Percentiles rank a stretch among this genome's conserved stretches.
These are phyloP conservation scores for Montipora capitata DNA, from an alignment of 92 coral and sea anemone species.

Conservation along the genomic window DNA sequence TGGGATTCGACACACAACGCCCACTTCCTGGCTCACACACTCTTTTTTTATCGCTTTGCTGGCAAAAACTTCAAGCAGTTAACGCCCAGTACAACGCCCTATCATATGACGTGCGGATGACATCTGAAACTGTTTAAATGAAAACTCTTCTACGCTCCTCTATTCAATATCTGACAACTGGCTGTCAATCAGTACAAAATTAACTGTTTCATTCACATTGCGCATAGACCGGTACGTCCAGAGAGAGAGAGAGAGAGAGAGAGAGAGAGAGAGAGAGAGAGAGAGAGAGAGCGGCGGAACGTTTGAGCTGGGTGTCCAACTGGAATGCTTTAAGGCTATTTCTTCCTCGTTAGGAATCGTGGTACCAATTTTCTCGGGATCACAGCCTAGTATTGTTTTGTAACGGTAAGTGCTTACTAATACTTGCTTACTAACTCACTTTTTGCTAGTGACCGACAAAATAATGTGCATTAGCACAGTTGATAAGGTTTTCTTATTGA, in stretches of 20 bases:
- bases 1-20: constrained; percentile 8
- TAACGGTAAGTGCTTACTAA: constrained; percentile 21
- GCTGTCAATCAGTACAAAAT: constrained; percentile 21
- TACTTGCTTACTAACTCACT: constrained; percentile 19
- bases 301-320: constrained; percentile 8
- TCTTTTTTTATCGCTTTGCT: not conserved
- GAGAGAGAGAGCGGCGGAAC: constrained; percentile 21
- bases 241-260: too few species aligned
- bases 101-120: constrained; percentile 23
- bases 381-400: constrained; percentile 17
- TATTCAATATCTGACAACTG: not conserved
- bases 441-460: constrained; percentile 22
- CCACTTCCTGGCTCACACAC: constrained; percentile 21
- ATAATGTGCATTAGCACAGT: constrained; percentile 17
- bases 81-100: too few species aligned
- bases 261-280: too few species aligned
- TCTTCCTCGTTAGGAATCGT: not conserved
- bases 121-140: too few species aligned
- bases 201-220: not conserved
- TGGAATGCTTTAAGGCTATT: not conserved
- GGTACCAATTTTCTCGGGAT: constrained; percentile 8
- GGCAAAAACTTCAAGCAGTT: not conserved
- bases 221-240: constrained; percentile 3
- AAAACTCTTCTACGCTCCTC: constrained; percentile 22
- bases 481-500: not conserved